Conservation (phyloP, 1,140 invertebrate species). For the Sipha flava region DNA sequence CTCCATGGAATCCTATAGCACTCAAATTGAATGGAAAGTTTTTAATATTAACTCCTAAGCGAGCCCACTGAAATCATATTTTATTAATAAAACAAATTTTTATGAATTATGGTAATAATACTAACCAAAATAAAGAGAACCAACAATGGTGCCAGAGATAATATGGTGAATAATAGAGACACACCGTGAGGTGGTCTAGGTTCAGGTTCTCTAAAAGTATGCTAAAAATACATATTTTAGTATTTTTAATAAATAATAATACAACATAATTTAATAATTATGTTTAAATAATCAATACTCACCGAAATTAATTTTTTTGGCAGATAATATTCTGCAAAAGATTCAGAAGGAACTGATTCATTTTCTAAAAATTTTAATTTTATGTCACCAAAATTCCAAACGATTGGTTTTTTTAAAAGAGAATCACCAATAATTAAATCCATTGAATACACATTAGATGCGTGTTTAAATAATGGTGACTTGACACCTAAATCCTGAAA, state of each 20-base stretch:
- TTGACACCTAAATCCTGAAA: conserved; percentile 68
- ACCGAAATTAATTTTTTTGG: conserved; percentile 78
- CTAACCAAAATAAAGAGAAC: conserved; percentile 69
- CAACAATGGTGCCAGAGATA: conserved; percentile 73
- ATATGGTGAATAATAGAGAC: conserved; percentile 80
- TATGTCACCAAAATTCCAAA: conserved; percentile 73
- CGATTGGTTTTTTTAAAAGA: conserved; percentile 77
- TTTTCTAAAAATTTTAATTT: conserved; percentile 59
- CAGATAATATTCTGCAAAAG: conserved; percentile 42
- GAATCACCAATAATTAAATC: conserved; percentile 85
- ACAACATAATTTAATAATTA: neutral
- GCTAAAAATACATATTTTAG: conserved; percentile 48
- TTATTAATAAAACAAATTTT: neutral
- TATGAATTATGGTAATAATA: conserved; percentile 33
- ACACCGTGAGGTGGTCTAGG: conserved; percentile 76
- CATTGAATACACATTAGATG: conserved; percentile 72
- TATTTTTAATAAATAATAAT: too few species aligned
- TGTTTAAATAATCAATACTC: conserved; percentile 34
- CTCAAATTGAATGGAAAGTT: conserved; percentile 71
- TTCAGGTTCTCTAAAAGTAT: conserved; percentile 87
- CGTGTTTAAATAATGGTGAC: conserved; percentile 68
- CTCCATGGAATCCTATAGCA: conserved; percentile 78
- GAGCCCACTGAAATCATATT: conserved; percentile 60
- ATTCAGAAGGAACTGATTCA: conserved; percentile 41
- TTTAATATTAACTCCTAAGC: conserved; percentile 79